Conservation (phyloP, 2,797 vertebrate species). For the Margarornis squamiger region DNA sequence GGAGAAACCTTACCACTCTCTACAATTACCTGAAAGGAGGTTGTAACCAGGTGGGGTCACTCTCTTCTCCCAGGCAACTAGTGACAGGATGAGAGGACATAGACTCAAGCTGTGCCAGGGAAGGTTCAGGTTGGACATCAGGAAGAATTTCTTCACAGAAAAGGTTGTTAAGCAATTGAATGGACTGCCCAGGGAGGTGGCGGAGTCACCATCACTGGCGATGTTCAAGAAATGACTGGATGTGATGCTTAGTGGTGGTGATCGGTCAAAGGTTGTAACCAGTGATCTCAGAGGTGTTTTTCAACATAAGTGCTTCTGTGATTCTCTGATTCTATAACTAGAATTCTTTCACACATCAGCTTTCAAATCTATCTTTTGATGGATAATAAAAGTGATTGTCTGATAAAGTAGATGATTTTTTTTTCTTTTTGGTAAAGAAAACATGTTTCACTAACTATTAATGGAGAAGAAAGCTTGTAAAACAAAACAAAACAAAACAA, state of each 20-base stretch:
- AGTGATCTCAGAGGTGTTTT: not conserved
- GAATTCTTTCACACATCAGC: not conserved
- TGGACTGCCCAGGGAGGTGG: fast-evolving
- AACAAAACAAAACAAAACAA: not conserved
- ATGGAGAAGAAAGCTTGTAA: not conserved
- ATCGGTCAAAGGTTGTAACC: not conserved
- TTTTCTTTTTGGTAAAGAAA: not conserved
- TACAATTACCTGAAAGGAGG: not conserved
- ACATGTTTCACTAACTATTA: fast-evolving
- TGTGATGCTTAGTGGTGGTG: not conserved
- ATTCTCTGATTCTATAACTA: not conserved
- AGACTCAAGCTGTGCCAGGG: no score
- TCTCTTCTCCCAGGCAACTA: not conserved
- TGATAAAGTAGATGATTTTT: not conserved
- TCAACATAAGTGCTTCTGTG: fast-evolving
- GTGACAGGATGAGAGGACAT: not conserved
- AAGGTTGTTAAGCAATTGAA: not conserved
- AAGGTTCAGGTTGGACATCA: not conserved
- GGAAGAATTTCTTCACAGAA: not conserved
- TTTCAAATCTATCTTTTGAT: not conserved
- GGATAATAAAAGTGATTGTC: not conserved
- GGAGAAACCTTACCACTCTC: no score
- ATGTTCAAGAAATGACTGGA: not conserved
- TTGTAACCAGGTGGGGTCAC: fast-evolving
- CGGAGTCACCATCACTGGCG: not conserved